These are phyloP conservation scores for Sebastes minor DNA, from an alignment of 2,797 vertebrate genomes.

Conservation along the genomic window DNA sequence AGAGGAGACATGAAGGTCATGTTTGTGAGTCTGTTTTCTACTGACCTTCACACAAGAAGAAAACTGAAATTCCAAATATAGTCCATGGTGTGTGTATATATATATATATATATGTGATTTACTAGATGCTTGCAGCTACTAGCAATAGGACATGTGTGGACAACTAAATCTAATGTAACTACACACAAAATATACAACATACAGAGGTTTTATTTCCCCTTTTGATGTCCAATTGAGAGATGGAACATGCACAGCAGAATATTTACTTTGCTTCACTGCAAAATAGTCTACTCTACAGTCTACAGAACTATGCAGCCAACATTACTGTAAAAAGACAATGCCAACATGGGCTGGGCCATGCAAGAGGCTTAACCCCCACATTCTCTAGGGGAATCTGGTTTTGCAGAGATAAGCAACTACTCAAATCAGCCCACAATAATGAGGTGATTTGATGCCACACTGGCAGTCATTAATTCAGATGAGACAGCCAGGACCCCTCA, in stretches of 20 bases:
- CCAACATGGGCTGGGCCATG: neutral
- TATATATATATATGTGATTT: neutral
- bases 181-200: neutral
- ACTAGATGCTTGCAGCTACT: neutral
- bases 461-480: slow-evolving; percentile 57
- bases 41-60: slow-evolving; percentile 35
- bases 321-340: slow-evolving; percentile 19
- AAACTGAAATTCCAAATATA: slow-evolving; percentile 36
- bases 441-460: slow-evolving; percentile 53
- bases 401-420: slow-evolving; percentile 58
- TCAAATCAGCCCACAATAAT: slow-evolving; percentile 42
- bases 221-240: neutral
- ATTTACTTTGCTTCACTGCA: neutral
- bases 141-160: neutral
- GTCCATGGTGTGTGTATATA: neutral
- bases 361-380: neutral
- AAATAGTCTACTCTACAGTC: neutral
- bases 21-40: slow-evolving; percentile 31
- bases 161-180: neutral
- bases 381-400: slow-evolving; percentile 40
- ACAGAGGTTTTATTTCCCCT: neutral
- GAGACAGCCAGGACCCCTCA: slow-evolving; percentile 44
- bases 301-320: neutral
- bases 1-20: slow-evolving; percentile 65
- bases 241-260: neutral